Evolutionary conservation across 2,888 invertebrate species (phyloP).

Genomic region (Tetrapedia diversipes): DNA sequence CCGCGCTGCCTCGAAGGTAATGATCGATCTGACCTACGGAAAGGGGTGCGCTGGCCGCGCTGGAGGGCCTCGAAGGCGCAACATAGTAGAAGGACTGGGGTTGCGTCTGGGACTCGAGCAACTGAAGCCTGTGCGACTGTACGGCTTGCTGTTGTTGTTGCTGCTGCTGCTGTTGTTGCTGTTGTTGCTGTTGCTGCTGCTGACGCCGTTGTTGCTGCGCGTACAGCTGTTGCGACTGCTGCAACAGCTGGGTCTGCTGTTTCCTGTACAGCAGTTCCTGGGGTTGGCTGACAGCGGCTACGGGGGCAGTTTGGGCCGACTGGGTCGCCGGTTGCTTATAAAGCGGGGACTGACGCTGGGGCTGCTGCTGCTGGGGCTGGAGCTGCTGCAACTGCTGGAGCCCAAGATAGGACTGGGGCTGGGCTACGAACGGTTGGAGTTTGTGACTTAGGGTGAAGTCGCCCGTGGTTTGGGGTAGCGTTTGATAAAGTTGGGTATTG

Average conservation of each 20-base stretch:
- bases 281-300: conserved; percentile 69
- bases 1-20: conserved; percentile 86
- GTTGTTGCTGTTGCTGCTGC: conserved; percentile 85
- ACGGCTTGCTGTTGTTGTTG: conserved; percentile 85
- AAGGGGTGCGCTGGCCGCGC: conserved; percentile 75
- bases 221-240: conserved; percentile 87
- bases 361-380: conserved; percentile 71
- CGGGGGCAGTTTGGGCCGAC: conserved; percentile 80
- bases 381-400: conserved; percentile 85
- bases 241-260: conserved; percentile 86
- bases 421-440: conserved; percentile 89
- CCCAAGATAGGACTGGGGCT: conserved; percentile 85
- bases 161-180: conserved; percentile 76
- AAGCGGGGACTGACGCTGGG: conserved; percentile 71
- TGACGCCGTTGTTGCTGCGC: conserved; percentile 88
- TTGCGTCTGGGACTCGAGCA: conserved; percentile 79
- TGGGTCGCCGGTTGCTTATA: conserved; percentile 73
- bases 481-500: conserved; percentile 90
- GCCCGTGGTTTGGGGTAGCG: conserved; percentile 89
- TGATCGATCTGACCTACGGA: conserved; percentile 91
- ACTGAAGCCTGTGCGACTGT: conserved; percentile 81
- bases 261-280: conserved; percentile 84
- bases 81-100: conserved; percentile 82
- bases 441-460: conserved; percentile 89
- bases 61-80: conserved; percentile 82